Evolutionary conservation across 2,113 vertebrate genomes (phyloP).

Genomic region (Amia ocellicauda): DNA sequence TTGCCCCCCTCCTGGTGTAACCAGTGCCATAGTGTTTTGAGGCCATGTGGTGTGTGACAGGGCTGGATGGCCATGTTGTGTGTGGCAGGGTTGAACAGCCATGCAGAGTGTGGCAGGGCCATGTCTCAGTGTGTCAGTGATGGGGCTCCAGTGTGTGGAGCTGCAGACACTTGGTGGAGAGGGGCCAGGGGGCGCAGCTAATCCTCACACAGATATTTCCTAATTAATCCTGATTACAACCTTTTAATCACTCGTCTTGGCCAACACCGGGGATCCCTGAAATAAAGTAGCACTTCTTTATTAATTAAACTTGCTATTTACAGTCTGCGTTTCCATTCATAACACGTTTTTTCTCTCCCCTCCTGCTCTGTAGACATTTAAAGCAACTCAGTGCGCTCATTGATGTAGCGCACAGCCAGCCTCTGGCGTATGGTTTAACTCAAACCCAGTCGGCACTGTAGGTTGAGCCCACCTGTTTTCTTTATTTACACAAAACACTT

Average conservation of each 20-base stretch:
- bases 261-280: conserved; percentile 38
- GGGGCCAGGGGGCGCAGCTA: conserved; percentile 46
- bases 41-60: too few relatives aligned
- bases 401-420: conserved; percentile 48
- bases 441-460: conserved; percentile 53
- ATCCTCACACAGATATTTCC: conserved; percentile 68
- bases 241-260: conserved; percentile 61
- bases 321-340: conserved; percentile 42
- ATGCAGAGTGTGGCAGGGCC: too few relatives aligned
- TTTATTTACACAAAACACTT: conserved; percentile 9
- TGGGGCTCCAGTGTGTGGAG: neutral
- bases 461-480: conserved; percentile 58
- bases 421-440: conserved; percentile 61
- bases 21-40: too few relatives aligned
- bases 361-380: conserved; percentile 3
- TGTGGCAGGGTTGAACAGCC: too few relatives aligned
- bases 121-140: too few relatives aligned
- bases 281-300: conserved; percentile 70
- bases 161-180: conserved; percentile 18
- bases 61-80: too few relatives aligned
- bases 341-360: conserved; percentile 1
- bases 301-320: conserved; percentile 62
- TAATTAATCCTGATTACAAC: conserved; percentile 72
- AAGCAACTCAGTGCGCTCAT: conserved; percentile 21
- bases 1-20: too few relatives aligned